These are phyloP conservation scores for Tarsius wallacei DNA, from an alignment of 2,797 vertebrate genomes.

Conservation along the genomic window DNA sequence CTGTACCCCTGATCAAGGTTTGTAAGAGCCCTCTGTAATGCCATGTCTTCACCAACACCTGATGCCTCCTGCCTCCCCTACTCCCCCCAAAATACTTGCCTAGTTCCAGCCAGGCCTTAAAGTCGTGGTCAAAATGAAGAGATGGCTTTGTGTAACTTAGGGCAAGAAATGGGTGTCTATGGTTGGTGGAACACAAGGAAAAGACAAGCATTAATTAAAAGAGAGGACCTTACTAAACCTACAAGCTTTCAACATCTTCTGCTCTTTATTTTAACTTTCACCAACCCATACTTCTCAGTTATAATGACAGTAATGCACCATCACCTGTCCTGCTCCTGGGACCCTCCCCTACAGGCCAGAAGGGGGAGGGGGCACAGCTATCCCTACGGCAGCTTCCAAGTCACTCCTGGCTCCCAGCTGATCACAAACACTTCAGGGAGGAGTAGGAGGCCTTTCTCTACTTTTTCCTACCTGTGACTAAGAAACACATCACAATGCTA, in stretches of 20 bases:
- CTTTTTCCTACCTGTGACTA: conserved; percentile 32
- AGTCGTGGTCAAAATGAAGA: conserved; percentile 51
- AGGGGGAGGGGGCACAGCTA: not conserved
- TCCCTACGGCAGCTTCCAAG: conserved; percentile 39
- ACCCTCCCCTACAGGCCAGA: not conserved
- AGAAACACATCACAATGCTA: not conserved
- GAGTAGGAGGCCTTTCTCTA: not conserved
- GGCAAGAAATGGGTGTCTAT: conserved; percentile 35
- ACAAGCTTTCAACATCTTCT: not conserved
- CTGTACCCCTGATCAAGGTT: conserved; percentile 41
- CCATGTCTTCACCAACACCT: conserved; percentile 32
- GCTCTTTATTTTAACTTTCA: conserved; percentile 58
- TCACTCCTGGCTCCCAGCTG: not conserved
- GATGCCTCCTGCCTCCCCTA: conserved; percentile 11
- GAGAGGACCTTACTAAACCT: not conserved
- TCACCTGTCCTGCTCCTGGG: not conserved
- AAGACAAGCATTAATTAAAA: conserved; percentile 60
- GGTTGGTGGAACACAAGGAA: conserved; percentile 19
- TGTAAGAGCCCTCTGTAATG: conserved; percentile 37
- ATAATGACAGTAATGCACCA: not conserved
- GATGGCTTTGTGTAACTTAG: conserved; percentile 39
- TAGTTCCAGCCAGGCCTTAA: conserved; percentile 53
- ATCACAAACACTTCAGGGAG: conserved; percentile 58
- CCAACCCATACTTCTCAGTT: conserved; percentile 25
- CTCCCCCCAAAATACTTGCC: not conserved